These are phyloP conservation scores for Phrynocephalus guinanensis DNA, from an alignment of 2,797 vertebrate genomes.

Conservation along the genomic window DNA sequence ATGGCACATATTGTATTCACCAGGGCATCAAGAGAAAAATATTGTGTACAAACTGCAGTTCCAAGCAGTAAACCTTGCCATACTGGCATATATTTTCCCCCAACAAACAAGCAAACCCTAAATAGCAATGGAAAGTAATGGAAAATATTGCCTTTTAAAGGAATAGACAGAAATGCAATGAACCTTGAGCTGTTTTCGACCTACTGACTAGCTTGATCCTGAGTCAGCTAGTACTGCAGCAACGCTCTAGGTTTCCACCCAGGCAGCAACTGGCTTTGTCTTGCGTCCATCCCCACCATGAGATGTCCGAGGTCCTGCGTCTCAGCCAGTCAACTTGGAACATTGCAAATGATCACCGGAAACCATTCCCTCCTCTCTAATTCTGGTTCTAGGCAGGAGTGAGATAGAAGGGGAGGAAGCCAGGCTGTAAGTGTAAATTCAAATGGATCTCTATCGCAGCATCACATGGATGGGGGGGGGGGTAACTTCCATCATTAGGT, in stretches of 20 bases:
- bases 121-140: constrained; percentile 61
- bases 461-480: no score
- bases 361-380: neutral
- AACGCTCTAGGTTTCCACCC: no score
- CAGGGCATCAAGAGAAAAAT: constrained; percentile 55
- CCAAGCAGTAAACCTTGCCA: constrained; percentile 56
- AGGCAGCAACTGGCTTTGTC: neutral
- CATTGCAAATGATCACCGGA: neutral
- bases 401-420: no score
- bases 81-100: constrained; percentile 58
- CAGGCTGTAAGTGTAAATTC: no score
- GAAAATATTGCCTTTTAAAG: constrained; percentile 59
- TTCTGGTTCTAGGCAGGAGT: no score
- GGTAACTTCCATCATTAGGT: neutral
- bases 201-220: neutral
- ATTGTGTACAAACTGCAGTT: constrained; percentile 43
- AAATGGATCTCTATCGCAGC: no score
- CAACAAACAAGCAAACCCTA: constrained; percentile 41
- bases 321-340: neutral
- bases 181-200: constrained; percentile 57
- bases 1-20: constrained; percentile 54
- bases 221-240: no score
- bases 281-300: neutral
- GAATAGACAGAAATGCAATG: constrained; percentile 59
- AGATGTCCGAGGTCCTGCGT: neutral